Base-by-base conservation (phyloP, 2,888 invertebrate species). In the Pristionchus exspectatus region DNA sequence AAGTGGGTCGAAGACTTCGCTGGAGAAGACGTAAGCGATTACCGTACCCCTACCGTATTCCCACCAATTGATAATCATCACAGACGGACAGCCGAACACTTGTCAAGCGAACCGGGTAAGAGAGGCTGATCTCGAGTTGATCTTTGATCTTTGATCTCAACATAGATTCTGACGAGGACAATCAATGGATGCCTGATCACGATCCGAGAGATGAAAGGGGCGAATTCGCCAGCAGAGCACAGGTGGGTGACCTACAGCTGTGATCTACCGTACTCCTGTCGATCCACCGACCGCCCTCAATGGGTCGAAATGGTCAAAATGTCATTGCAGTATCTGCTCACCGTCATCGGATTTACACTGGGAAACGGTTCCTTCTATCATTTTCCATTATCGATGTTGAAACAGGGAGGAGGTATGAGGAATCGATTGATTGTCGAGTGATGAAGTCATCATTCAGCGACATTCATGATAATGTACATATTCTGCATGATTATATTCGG, bases 1-100 rank as follows among this genome's bases (percentile, higher is more conserved):
- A 50, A 81, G 44, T 81, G 81, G 81, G 27, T 81, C 81, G 50
- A 81, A 50, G 54, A 50, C 81, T 16, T 81, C 81, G 27, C n/a
- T 81, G 4, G 81, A 81, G 81, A 50, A 18, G 50, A 81, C 81
- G 81, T 24, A n/a, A 12, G 50, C 2, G 50, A 81, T 7, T 50
- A 50, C 7, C 44, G 44, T 50, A 50, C 5, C 50, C 81, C 69
- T 69, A 38, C 18, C 24, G 50, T n/a, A 50, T 38, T n/a, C 38
- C 44, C 18, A 33, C 27, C 5, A 81, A 81, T 81, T 54, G 50
- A 81, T 81, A 81, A 27, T 81, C 50, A 27, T 27, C 16, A 0
- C 81, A 81, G 81, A 21, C 81, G 81, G 10, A 50, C 81, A 14
- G 12, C 27, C 74, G 74, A 77, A 44, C 44, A 30, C 18, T 33